Base-by-base conservation (phyloP, 2,888 invertebrate genomes). In the Bellardia bayeri region DNA sequence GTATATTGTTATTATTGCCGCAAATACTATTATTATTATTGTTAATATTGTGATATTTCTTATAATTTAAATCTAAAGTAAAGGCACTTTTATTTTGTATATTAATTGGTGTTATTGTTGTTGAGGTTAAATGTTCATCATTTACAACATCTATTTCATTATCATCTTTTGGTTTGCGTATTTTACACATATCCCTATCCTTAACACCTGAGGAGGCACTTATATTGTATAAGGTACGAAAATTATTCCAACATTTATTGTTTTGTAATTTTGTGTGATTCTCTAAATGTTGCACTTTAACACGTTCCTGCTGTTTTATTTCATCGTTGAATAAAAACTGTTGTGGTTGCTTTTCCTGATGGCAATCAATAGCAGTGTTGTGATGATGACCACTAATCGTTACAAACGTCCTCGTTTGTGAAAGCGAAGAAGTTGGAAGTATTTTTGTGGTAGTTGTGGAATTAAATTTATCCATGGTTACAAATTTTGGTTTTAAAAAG, bases 261-360 rank as follows among this genome's bases (percentile, higher is more conserved):
- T 90, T 90, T 76, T 89, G 89, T 56, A 89, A 76, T 54, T 89
- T 88, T 49, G 66, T 84, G 76, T 88, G 86, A 82, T 85, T 90
- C 61, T 88, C 87, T 45, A 89, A 78, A 82, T 86, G 89, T 85
- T 89, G 88, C n/a, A 89, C 89, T 81, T 81, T 86, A 40, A 89
- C 89, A 49, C 88, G 88, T 79, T 90, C 85, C 64, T 82, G 71
- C 37, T 79, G 68, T 51, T 76, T 69, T 37, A 64, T 33, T 56
- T 71, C 56, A 78, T 49, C 56, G 49, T 56, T 78, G 14, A 71
- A 75, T 49, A 68, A 58, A 49, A 61, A 49, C 45, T 4, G 54
- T 68, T 85, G 75, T 9, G 56, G 51, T 69, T 75, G 68, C 2
- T 69, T 61, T 42, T 81, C 71, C 63, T 68, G 74, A 16, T 56